A percentile compares a stretch with the other conserved stretches of the same genome.
These are phyloP conservation scores for Drosophila sucinea DNA, from an alignment of 1,140 invertebrate genomes.

Conservation along the genomic window DNA sequence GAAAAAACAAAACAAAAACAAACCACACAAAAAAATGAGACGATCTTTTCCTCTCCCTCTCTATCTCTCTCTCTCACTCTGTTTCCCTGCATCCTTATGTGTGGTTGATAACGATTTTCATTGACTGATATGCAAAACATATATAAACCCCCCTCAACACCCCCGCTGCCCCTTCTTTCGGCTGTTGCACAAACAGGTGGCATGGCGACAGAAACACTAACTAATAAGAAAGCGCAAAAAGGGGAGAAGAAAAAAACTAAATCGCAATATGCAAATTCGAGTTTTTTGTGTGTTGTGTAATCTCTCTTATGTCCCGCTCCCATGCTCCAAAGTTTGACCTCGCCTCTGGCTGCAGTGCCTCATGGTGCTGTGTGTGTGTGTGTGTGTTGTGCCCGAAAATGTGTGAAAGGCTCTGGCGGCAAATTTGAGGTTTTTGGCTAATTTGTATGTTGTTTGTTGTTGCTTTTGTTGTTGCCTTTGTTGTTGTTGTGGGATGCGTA, in stretches of 20 bases:
- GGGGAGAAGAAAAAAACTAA: conserved; percentile 56
- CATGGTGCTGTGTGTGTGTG: conserved; percentile 19
- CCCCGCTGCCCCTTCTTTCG: not conserved
- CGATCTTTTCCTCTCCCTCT: not conserved
- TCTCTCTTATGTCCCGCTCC: conserved; percentile 55
- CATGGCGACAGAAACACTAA: conserved; percentile 48
- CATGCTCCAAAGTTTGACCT: conserved; percentile 68
- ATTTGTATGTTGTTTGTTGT: conserved; percentile 58
- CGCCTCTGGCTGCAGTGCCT: conserved; percentile 44
- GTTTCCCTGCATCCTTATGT: conserved; percentile 13
- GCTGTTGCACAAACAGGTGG: conserved; percentile 35
- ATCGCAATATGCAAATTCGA: conserved; percentile 71
- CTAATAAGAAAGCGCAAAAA: conserved; percentile 24
- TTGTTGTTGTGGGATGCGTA: conserved; percentile 50
- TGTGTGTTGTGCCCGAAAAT: conserved; percentile 37
- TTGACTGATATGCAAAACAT: conserved; percentile 47
- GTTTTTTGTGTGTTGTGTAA: conserved; percentile 58
- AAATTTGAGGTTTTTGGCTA: conserved; percentile 31
- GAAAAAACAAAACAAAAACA: too few relatives aligned
- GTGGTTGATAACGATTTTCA: conserved; percentile 36
- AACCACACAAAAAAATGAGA: not conserved
- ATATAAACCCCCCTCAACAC: not conserved
- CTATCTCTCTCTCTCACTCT: not conserved
- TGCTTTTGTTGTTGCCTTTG: not conserved
- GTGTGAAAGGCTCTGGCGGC: conserved; percentile 45